phyloP scores from a whole-genome alignment of 2,888 invertebrate species.

The Scelioninae gen. 1 region DNA sequence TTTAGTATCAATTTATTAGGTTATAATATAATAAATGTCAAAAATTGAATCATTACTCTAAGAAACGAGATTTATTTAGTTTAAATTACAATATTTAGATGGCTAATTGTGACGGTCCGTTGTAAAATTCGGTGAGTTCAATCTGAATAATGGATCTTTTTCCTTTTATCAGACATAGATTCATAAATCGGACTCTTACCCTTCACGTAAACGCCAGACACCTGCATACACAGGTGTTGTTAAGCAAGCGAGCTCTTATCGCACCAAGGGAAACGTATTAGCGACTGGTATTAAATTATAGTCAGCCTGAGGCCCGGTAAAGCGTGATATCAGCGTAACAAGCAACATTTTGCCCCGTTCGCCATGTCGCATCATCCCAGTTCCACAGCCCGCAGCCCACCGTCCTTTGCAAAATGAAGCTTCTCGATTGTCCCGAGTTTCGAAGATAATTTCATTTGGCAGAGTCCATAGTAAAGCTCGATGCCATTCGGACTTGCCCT shows the following conservation, averaged over 20 bases:
- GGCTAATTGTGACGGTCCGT: constrained; percentile 8
- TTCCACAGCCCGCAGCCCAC: constrained; percentile 59
- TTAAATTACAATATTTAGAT: constrained; percentile 23
- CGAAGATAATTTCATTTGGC: constrained; percentile 82
- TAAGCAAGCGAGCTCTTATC: constrained; percentile 75
- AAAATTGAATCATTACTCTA: no score
- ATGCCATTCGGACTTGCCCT: constrained; percentile 68
- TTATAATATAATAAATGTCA: no score
- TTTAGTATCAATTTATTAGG: no score
- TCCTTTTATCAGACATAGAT: constrained; percentile 56
- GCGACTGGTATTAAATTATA: constrained; percentile 82
- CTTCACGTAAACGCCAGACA: constrained; percentile 54
- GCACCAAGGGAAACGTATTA: constrained; percentile 78
- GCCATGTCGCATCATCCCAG: constrained; percentile 72
- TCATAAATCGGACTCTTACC: constrained; percentile 44
- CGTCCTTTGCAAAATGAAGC: constrained; percentile 75
- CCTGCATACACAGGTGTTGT: constrained; percentile 67
- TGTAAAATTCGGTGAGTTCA: constrained; percentile 23
- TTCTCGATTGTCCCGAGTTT: constrained; percentile 76
- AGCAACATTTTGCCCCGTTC: constrained; percentile 72
- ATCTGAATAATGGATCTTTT: constrained; percentile 20
- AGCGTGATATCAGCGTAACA: constrained; percentile 77
- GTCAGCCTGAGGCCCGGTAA: constrained; percentile 77
- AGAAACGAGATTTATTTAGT: no score
- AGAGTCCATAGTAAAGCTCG: constrained; percentile 70